These are phyloP conservation scores for Astropecten irregularis DNA, from an alignment of 53 echinoderm and acorn worm species.

Conservation along the genomic window DNA sequence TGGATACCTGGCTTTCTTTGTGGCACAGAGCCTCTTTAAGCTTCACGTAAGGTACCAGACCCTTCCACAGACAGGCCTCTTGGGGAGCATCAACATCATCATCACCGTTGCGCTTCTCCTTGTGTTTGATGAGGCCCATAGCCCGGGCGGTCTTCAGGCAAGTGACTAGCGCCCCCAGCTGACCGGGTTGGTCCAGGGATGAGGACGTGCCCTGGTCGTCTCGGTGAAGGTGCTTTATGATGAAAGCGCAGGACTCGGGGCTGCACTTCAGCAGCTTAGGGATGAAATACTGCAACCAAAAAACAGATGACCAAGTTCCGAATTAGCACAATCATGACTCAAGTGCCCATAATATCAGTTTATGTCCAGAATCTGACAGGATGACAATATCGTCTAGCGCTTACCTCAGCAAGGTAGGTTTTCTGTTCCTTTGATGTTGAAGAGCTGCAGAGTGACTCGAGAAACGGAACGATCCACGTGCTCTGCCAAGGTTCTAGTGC, in stretches of 20 bases:
- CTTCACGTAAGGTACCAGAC: slow-evolving; percentile 64
- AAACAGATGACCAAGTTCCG: too few species aligned
- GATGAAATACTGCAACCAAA: slow-evolving; percentile 71
- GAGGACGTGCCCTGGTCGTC: slow-evolving; percentile 4
- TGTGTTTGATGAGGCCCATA: slow-evolving; percentile 59
- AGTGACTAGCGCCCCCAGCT: slow-evolving; percentile 75
- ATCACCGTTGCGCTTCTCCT: neutral
- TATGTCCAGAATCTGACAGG: neutral
- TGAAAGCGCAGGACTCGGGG: slow-evolving; percentile 72
- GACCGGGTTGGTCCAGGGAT: slow-evolving; percentile 40
- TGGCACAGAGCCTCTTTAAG: slow-evolving; percentile 81
- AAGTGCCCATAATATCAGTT: neutral
- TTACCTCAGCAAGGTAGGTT: slow-evolving; percentile 75
- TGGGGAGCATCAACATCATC: neutral
- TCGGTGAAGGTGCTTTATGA: slow-evolving; percentile 62
- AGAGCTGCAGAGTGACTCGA: slow-evolving; percentile 44
- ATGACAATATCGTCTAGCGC: neutral
- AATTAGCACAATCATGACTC: too few species aligned
- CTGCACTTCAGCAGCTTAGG: slow-evolving; percentile 80
- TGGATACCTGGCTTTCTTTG: slow-evolving; percentile 76
- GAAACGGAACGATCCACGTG: slow-evolving; percentile 72
- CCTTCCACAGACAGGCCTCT: slow-evolving; percentile 70
- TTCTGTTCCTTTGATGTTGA: slow-evolving; percentile 62
- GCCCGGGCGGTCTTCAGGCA: slow-evolving; percentile 85
- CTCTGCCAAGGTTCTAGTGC: slow-evolving; percentile 57